These are phyloP conservation scores for Ischnus inquisitorius DNA, from an alignment of 2,888 invertebrate genomes.

Conservation along the genomic window DNA sequence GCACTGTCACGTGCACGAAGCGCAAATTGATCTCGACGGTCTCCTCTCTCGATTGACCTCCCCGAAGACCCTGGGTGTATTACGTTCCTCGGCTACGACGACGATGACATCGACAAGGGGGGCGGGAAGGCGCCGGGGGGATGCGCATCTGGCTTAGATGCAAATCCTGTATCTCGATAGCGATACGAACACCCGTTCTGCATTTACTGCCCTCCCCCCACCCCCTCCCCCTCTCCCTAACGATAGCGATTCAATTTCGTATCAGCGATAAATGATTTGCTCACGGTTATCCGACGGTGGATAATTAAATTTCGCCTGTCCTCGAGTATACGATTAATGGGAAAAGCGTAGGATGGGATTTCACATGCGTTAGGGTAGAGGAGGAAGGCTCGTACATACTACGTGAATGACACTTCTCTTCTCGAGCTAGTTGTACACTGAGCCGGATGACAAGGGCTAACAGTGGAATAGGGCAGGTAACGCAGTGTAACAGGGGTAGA, in stretches of 20 bases:
- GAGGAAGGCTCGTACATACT: background rate
- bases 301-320: constrained; percentile 18
- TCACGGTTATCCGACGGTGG: background rate
- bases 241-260: constrained; percentile 9
- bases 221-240: background rate
- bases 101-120: constrained; percentile 45
- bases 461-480: constrained; percentile 39
- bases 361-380: constrained; percentile 10
- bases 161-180: constrained; percentile 26
- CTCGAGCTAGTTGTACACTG: constrained; percentile 12
- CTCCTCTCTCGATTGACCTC: constrained; percentile 73
- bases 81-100: constrained; percentile 27
- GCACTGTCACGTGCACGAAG: constrained; percentile 80
- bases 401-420: constrained; percentile 45
- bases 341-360: constrained; percentile 9
- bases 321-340: constrained; percentile 5
- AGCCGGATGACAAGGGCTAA: constrained; percentile 33
- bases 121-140: constrained; percentile 14
- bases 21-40: constrained; percentile 81
- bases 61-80: constrained; percentile 61
- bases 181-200: constrained; percentile 4
- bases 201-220: background rate
- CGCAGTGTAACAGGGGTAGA: constrained; percentile 24
- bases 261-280: constrained; percentile 20
- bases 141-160: constrained; percentile 24